Evolutionary conservation across 37 sponge, comb jelly and placozoan species (phyloP), one percentile per base, ranked within the genome.

Genomic region (Oopsacas minuta): DNA sequence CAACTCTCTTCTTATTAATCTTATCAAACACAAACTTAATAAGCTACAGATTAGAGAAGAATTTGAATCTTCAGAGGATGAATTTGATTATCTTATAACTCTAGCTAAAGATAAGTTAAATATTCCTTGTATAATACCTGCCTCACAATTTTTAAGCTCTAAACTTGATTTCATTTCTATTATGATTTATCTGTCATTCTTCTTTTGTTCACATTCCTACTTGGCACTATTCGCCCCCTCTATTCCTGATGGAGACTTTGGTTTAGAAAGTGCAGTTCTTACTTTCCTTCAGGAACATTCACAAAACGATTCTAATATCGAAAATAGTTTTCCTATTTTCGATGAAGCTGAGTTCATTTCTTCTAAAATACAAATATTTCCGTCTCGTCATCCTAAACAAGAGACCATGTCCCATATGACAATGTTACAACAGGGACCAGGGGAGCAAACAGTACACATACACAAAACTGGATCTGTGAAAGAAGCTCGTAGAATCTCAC

Each of bases 201-300:
- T 61, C 75, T 61, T 61, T n/a, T 61, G 75, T 61, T 34, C 30
- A 3, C 75, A 10, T 34, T 61, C 75, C 75, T 61, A 61, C 22
- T 34, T 61, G 28, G 1, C 5, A 3, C 22, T 61, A 25, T 61
- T 61, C 30, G 20, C 75, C 7, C 75, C 75, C 28, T 61, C 75
- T 3, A 61, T 61, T 34, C 75, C 75, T 20, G 75, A 61, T 5
- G 75, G 75, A 34, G 75, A 61, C 30, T 61, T 34, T 3, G 75
- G 75, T 5, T 12, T 61, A 12, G 75, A 34, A 5, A 61, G 75
- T n/a, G 30, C 75, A 3, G 75, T 61, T 25, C 75, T 61, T 3
- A 61, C 75, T 61, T 61, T 61, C 75, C 75, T 61, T 20, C 75
- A 61, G 1, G 75, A 61, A 12, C 75, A 61, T 12, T 61, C 75